Conservation (phyloP, 2,888 invertebrate genomes). For the Euproctis similis region DNA sequence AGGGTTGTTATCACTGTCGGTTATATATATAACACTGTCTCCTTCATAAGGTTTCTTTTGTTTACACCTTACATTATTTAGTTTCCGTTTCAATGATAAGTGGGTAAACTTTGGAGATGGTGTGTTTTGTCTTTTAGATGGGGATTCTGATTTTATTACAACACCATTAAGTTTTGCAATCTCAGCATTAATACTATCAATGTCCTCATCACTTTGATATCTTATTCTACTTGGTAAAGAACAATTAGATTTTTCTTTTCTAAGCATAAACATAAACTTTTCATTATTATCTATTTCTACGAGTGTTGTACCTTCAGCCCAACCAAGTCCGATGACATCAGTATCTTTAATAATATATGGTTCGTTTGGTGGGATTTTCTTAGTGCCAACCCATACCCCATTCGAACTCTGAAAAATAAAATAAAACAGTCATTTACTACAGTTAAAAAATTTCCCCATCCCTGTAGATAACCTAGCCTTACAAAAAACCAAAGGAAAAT, state of each 20-base stretch:
- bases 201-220: slow-evolving; percentile 44
- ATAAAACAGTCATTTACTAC: neutral
- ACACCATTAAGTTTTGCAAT: slow-evolving; percentile 25
- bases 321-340: slow-evolving; percentile 75
- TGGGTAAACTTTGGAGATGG: slow-evolving; percentile 27
- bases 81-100: slow-evolving; percentile 41
- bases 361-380: slow-evolving; percentile 43
- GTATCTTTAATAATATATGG: slow-evolving; percentile 47
- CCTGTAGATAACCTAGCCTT: too few species aligned
- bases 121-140: neutral
- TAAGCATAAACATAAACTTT: slow-evolving; percentile 55
- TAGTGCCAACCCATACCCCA: slow-evolving; percentile 73
- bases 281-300: slow-evolving; percentile 42
- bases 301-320: slow-evolving; percentile 40
- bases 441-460: too few species aligned
- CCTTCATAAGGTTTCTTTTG: slow-evolving; percentile 19
- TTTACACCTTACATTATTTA: slow-evolving; percentile 23
- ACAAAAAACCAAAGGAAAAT: too few species aligned
- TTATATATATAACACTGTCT: slow-evolving; percentile 28
- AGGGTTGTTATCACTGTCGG: slow-evolving; percentile 46
- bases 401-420: slow-evolving; percentile 72
- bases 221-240: slow-evolving; percentile 32
- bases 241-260: slow-evolving; percentile 24
- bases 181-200: slow-evolving; percentile 36
- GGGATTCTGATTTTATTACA: slow-evolving; percentile 3